These are phyloP conservation scores for Diorhabda carinulata DNA, from an alignment of 1,140 invertebrate species.

Conservation along the genomic window DNA sequence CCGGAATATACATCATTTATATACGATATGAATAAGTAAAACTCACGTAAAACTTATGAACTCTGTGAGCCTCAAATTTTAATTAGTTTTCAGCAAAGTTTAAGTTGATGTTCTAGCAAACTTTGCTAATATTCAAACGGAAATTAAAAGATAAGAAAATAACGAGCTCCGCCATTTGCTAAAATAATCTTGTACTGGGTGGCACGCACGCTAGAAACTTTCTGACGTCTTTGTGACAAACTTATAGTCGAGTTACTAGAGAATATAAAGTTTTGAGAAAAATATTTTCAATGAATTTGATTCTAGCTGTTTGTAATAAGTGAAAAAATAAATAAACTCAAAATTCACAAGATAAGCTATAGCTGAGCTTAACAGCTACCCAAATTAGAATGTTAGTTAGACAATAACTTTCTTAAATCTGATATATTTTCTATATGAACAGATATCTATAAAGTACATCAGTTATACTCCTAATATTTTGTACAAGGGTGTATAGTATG, in stretches of 20 bases:
- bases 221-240: constrained; percentile 11
- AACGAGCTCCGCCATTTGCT: constrained; percentile 35
- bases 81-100: constrained; percentile 40
- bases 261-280: too few species aligned
- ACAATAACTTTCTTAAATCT: too few species aligned
- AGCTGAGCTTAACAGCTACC: too few species aligned
- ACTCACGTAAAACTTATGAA: constrained; percentile 42
- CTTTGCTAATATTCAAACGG: constrained; percentile 44
- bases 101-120: constrained; percentile 35
- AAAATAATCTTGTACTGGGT: constrained; percentile 11
- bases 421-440: too few species aligned
- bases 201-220: constrained; percentile 7
- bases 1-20: constrained; percentile 23
- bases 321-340: too few species aligned
- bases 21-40: constrained; percentile 40
- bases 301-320: too few species aligned
- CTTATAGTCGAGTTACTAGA: not conserved
- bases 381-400: too few species aligned
- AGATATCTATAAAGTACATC: too few species aligned
- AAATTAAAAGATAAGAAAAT: constrained; percentile 47
- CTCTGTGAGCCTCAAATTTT: constrained; percentile 39
- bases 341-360: too few species aligned
- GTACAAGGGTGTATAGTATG: too few species aligned
- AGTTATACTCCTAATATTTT: too few species aligned
- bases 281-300: too few species aligned